These are phyloP conservation scores for Netelia melanura DNA, from an alignment of 2,888 invertebrate genomes.

Conservation along the genomic window DNA sequence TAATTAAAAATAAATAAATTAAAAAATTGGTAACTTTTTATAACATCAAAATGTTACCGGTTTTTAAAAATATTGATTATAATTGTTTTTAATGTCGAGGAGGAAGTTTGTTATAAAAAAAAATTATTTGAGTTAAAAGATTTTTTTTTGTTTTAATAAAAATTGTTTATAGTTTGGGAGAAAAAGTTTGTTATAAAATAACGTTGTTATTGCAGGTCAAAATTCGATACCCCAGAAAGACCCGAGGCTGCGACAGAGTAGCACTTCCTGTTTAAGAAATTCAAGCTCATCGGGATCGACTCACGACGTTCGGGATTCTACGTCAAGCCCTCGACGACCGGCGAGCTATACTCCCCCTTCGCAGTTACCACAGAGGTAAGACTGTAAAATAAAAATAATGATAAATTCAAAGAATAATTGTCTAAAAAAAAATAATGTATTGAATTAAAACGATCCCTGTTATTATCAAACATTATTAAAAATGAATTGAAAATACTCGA, in stretches of 20 bases:
- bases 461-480: background rate
- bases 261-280: slow-evolving; percentile 78
- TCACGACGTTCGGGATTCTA: slow-evolving; percentile 80
- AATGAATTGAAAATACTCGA: background rate
- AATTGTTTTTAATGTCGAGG: too few species aligned
- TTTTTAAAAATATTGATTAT: too few species aligned
- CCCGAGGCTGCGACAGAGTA: slow-evolving; percentile 86
- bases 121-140: too few species aligned
- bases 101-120: too few species aligned
- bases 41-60: too few species aligned
- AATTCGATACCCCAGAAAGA: slow-evolving; percentile 85
- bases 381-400: background rate
- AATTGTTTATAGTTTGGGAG: too few species aligned
- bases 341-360: slow-evolving; percentile 81
- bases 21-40: too few species aligned
- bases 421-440: background rate
- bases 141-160: too few species aligned
- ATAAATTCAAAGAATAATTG: background rate
- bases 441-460: background rate
- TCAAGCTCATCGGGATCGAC: slow-evolving; percentile 79
- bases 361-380: slow-evolving; percentile 85
- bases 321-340: slow-evolving; percentile 80
- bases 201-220: slow-evolving; percentile 71
- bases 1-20: too few species aligned
- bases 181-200: background rate